Evolutionary conservation across 2,888 invertebrate species (phyloP), one percentile per base, ranked within the genome.

Genomic region (Aplocera efformata): DNA sequence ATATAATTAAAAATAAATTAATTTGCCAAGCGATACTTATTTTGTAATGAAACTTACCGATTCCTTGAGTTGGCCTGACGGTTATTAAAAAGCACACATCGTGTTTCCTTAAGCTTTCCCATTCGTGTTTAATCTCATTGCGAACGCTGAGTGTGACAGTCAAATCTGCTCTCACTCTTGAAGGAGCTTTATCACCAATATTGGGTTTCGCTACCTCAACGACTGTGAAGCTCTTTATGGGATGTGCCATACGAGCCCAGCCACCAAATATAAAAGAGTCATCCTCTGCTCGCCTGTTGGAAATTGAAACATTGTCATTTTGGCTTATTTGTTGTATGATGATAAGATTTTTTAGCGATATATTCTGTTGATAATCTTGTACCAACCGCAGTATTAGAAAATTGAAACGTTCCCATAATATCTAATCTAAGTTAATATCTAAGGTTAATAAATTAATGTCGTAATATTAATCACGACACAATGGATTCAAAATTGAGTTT

Each of bases 231-330:
- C 94, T 93, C 6, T 94, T 91, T 40, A 99, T 94, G 0, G 98
- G 97, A 60, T 98, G 94, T 0, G 99, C 99, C 99, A 99, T 99
- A 48, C 99, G 90, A 0, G 99, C 98, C 99, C 99, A 99, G 1
- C 99, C 99, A 7, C 98, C 98, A 83, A 98, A 99, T 63, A 95
- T 94, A 0, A 94, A 92, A 35, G 91, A 92, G 0, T 90, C 93
- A 70, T 97, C 96, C 88, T 98, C 98, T 0, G 97, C 89, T 72
- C 91, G 91, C 95, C 94, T 94, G 63, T 38, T 1, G 43, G 42
- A 32, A 42, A 32, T 25, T 2, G 23, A 1, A 11, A 10, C 6
- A 28, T 9, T 13, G 2, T n/a, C n/a, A n/a, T n/a, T n/a, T n/a
- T n/a, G n/a, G n/a, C n/a, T n/a, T n/a, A n/a, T n/a, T n/a, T n/a